Evolutionary conservation across 1,140 invertebrate species (phyloP).

Genomic region (Rhopalosiphum padi): DNA sequence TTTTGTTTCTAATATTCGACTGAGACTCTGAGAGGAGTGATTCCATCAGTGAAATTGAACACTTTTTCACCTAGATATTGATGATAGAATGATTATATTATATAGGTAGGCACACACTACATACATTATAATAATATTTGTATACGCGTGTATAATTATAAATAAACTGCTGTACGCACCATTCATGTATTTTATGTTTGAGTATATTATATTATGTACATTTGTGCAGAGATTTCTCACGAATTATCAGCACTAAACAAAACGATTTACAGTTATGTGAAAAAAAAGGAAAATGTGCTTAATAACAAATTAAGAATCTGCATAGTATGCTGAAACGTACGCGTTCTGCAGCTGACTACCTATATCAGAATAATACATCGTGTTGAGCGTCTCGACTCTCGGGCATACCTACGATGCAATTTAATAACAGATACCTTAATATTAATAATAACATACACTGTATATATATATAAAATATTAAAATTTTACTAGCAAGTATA

Average conservation of each 20-base stretch:
- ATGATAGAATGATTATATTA: neutral
- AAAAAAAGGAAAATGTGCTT: neutral
- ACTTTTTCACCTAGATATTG: neutral
- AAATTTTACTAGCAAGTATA: neutral
- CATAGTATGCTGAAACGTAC: neutral
- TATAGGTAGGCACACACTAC: neutral
- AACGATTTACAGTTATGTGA: neutral
- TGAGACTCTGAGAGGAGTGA: neutral
- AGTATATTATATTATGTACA: neutral
- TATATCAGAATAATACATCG: neutral
- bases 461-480: neutral
- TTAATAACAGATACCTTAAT: neutral
- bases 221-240: neutral
- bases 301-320: neutral
- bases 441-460: neutral
- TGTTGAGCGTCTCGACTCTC: neutral
- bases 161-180: neutral
- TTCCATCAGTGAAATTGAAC: neutral
- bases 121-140: neutral
- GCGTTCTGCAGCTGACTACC: neutral
- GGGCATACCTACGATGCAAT: neutral
- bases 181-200: neutral
- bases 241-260: neutral
- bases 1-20: constrained; percentile 29
- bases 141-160: neutral